phyloP scores from a whole-genome alignment of 2,797 vertebrate genomes.

The Urosaurus nigricauda region DNA sequence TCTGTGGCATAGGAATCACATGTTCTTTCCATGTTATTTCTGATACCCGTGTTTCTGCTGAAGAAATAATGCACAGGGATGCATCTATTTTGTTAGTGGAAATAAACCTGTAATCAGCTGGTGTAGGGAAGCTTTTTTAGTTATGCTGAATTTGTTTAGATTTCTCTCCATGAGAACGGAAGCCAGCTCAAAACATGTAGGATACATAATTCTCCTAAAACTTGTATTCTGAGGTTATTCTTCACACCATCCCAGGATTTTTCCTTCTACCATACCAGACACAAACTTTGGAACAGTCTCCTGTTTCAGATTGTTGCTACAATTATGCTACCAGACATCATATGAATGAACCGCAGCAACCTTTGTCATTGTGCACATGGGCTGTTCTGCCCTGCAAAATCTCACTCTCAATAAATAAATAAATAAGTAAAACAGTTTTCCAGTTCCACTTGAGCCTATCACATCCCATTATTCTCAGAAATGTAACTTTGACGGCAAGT shows the following conservation, averaged over 20 bases:
- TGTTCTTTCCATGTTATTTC: too few relatives aligned
- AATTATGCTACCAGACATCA: neutral
- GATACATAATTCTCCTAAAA: neutral
- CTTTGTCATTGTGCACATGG: neutral
- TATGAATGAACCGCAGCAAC: neutral
- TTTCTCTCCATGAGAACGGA: too few relatives aligned
- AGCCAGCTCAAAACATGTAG: too few relatives aligned
- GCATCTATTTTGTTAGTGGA: too few relatives aligned
- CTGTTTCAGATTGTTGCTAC: neutral
- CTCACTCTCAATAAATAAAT: conserved; percentile 25
- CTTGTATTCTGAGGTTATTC: neutral
- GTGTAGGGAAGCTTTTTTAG: too few relatives aligned
- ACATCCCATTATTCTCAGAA: conserved; percentile 43
- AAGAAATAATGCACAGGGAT: too few relatives aligned
- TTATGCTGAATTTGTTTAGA: too few relatives aligned
- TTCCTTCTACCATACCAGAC: neutral
- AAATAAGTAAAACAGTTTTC: conserved; percentile 1
- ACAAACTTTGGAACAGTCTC: neutral
- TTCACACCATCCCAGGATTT: neutral
- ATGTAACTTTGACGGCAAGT: conserved; percentile 11
- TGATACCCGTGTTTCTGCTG: too few relatives aligned
- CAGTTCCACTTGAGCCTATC: conserved; percentile 28
- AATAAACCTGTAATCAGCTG: too few relatives aligned
- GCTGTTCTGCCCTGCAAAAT: neutral
- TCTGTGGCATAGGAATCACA: too few relatives aligned